Base-by-base conservation (phyloP, 1,140 invertebrate species). In the Drosophila fuyamai region DNA sequence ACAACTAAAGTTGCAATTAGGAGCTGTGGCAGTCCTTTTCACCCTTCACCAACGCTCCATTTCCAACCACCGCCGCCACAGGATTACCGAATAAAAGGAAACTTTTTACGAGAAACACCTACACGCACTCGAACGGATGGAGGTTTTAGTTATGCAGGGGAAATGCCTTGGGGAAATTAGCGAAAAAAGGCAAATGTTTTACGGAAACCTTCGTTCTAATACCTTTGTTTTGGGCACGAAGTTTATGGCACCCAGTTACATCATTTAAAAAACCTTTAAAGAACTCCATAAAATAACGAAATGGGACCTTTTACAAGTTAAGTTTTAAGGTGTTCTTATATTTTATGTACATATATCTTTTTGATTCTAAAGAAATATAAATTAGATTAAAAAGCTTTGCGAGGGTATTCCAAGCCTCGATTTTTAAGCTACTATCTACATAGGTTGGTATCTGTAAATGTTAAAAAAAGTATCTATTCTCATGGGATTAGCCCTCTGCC, bases 141-240 rank as follows among this genome's bases (percentile, higher is more conserved):
- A 58, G 59, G 73, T 71, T 67, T 88, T 83, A 79, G 84, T 77
- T 88, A 89, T 89, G 84, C 83, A 81, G 40, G 60, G 13, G 41
- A 68, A 75, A 74, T 65, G 76, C 83, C 84, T 79, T 73, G 63
- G 83, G 83, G 83, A 86, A 86, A 86, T 86, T 88, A 86, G 70
- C 76, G 57, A 62, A 68, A 88, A 81, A 81, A 76, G 67, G 71
- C 51, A 66, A 86, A 74, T 76, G 65, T 77, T 88, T 77, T 56
- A 81, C 50, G 57, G 27, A 61, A 73, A 62, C 27, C 53, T 50
- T 58, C 79, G 55, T 78, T 76, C 35, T 58, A 72, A 81, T 63
- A 51, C 70, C 75, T 75, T 76, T 57, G 53, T 60, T 60, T 79
- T 61, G 51, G 75, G 58, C 27, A 58, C 40, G 18, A 43, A 53